Base-by-base conservation (phyloP, 2,113 vertebrate species). In the Xenus cinereus region DNA sequence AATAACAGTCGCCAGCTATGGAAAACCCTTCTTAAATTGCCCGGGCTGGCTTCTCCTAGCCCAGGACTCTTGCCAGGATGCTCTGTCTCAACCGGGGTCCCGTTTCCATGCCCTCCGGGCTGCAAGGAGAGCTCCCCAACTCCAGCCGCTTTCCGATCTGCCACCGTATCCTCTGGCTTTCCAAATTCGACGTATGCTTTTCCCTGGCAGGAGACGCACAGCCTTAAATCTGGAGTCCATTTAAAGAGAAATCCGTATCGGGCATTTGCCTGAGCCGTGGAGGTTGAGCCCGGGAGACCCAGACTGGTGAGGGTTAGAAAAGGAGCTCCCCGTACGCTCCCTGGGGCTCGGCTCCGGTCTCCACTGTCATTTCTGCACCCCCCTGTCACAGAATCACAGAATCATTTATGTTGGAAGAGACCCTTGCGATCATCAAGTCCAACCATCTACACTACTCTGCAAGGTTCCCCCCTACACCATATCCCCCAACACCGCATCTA, bases 11-110 rank as follows among this genome's bases (percentile, higher is more conserved):
- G 13, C 2, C 3, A 54, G 81, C 50, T 46, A 63, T 75, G 93
- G 93, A 95, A 91, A 95, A 87, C 37, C 46, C 80, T 77, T 60
- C 96, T 91, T 9, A 16, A 71, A 24, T 87, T 62, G 56, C 80
- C 84, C 3, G 14, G 80, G 89, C 89, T 51, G 77, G 11, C 33
- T 76, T 83, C 72, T 75, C 59, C 0, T 35, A 23, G 69, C 32
- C 51, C 66, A 45, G 87, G 60, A 35, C 3, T 3, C 64, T 6
- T 53, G 89, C 89, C 95, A 96, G 91, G 76, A 13, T 3, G 32
- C 57, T 87, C 56, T 80, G 39, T 69, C 45, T 22, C 24, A 56
- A 45, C 20, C 17, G 37, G 35, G 77, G 50, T 22, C 66, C 30
- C 2, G 3, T 93, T 74, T 94, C 95, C 64, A 10, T 56, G 73